Percentiles rank a stretch among this genome's conserved stretches.
These are phyloP conservation scores for Acyrthosiphon pisum DNA, from an alignment of 1,140 invertebrate species.

Conservation along the genomic window DNA sequence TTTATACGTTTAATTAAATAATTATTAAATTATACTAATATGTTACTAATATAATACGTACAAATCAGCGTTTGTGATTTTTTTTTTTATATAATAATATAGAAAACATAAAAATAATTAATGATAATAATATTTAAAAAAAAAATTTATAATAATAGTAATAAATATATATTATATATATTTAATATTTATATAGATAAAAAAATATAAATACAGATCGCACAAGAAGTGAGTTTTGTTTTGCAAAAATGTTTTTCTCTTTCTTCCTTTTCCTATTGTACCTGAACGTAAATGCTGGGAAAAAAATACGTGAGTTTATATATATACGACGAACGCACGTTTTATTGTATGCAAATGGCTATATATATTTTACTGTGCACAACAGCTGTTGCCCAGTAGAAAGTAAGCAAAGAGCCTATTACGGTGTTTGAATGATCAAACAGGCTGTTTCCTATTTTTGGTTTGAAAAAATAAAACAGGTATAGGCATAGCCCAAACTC, in stretches of 20 bases:
- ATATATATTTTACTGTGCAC: constrained; percentile 21
- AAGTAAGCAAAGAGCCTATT: constrained; percentile 27
- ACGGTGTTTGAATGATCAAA: constrained; percentile 43
- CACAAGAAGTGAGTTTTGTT: constrained; percentile 26
- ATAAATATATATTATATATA: constrained; percentile 26
- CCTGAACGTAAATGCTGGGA: not conserved
- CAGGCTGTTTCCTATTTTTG: constrained; percentile 21
- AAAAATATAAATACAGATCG: constrained; percentile 38
- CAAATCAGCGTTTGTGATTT: constrained; percentile 12
- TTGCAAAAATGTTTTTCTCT: not conserved
- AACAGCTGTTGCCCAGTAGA: constrained; percentile 17
- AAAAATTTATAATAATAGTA: not conserved
- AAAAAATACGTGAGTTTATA: constrained; percentile 25
- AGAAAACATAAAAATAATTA: not conserved
- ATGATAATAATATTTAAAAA: not conserved
- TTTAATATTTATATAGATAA: constrained; percentile 18
- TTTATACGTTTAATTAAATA: constrained; percentile 43
- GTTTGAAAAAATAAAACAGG: constrained; percentile 1
- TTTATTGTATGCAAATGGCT: constrained; percentile 53
- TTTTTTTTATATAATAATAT: not conserved
- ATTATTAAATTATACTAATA: constrained; percentile 30
- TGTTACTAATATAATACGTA: constrained; percentile 35
- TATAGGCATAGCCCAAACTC: not conserved
- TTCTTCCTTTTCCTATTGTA: constrained; percentile 31
- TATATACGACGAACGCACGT: not conserved